Evolutionary conservation across 2,797 vertebrate genomes (phyloP).

Genomic region (Squalus acanthias): DNA sequence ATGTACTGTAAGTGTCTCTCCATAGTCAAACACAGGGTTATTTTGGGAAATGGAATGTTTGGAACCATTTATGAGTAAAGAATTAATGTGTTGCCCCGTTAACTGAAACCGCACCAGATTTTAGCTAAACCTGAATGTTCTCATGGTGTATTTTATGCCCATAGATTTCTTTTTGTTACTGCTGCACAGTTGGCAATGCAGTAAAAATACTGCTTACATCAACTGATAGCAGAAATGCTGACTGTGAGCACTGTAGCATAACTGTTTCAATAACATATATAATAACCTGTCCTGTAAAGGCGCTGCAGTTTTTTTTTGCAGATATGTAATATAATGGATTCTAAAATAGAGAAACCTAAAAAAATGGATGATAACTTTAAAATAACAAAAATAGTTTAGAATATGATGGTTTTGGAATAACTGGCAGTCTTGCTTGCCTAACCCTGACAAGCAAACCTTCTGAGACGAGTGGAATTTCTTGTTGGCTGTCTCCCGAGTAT

Average conservation of each 20-base stretch:
- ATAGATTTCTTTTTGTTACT: not conserved
- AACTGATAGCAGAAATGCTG: conserved; percentile 3
- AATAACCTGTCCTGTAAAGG: not conserved
- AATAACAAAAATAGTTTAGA: not conserved
- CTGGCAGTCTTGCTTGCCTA: not conserved
- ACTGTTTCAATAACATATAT: not conserved
- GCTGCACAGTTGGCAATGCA: not conserved
- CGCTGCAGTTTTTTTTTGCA: not conserved
- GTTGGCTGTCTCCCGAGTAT: not conserved
- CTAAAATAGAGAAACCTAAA: not conserved
- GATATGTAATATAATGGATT: not conserved
- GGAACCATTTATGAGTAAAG: not conserved
- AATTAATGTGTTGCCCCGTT: not conserved
- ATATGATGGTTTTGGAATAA: not conserved
- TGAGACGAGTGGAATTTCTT: not conserved
- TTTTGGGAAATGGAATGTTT: not conserved
- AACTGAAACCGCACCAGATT: not conserved
- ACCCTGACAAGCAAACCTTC: not conserved
- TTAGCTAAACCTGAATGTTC: not conserved
- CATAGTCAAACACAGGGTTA: not conserved
- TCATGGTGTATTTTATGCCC: not conserved
- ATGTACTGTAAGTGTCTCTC: not conserved
- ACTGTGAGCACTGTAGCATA: not conserved
- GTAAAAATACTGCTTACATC: conserved; percentile 3
- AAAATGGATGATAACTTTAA: not conserved